Evolutionary conservation across 2,797 vertebrate genomes (phyloP).

Genomic region (Peromyscus aztecus): DNA sequence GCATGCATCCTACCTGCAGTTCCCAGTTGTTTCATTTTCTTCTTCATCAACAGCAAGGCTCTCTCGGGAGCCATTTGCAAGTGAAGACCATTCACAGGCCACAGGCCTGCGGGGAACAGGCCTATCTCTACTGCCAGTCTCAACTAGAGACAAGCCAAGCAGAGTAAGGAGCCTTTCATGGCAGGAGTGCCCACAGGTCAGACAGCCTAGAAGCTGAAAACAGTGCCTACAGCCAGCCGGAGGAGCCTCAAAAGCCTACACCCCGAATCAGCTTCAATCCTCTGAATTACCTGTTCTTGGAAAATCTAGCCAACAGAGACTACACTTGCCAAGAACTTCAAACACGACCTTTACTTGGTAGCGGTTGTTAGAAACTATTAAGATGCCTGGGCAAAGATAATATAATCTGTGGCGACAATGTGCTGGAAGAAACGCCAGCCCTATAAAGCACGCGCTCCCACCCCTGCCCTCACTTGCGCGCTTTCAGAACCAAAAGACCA

Average conservation of each 20-base stretch:
- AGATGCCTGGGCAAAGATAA: slow-evolving; percentile 77
- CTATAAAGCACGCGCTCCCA: slow-evolving; percentile 28
- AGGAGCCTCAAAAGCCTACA: neutral
- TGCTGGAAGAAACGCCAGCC: slow-evolving; percentile 72
- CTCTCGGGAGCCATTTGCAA: neutral
- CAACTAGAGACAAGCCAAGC: neutral
- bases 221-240: neutral
- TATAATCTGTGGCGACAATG: slow-evolving; percentile 66
- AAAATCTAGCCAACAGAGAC: slow-evolving; percentile 65
- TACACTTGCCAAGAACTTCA: slow-evolving; percentile 78
- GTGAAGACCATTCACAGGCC: neutral
- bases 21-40: neutral
- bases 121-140: neutral
- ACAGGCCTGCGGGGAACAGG: neutral
- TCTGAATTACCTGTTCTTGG: slow-evolving; percentile 20
- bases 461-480: accelerated
- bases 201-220: neutral
- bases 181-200: neutral
- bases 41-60: neutral
- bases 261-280: neutral
- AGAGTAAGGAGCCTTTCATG: neutral
- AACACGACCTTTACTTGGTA: slow-evolving; percentile 77
- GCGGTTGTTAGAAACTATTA: slow-evolving; percentile 82
- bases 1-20: neutral
- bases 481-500: neutral